Evolutionary conservation across 1,140 invertebrate genomes (phyloP), one percentile per base, ranked within the genome.

Genomic region (Drosophila tristis): DNA sequence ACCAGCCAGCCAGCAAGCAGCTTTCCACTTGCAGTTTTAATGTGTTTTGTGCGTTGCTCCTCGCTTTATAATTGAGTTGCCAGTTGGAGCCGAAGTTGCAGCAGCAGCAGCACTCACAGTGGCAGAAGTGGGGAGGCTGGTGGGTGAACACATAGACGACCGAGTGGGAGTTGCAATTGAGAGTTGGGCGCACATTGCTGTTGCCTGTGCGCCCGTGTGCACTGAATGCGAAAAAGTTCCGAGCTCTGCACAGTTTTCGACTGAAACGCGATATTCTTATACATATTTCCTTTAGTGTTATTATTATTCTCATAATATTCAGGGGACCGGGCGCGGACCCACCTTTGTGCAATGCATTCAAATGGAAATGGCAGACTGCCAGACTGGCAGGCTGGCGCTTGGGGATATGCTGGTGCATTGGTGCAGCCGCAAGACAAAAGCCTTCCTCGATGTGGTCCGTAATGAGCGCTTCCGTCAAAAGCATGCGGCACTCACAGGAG

Each of bases 31-130:
- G 84, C 84, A 80, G 61, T 87, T 89, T 89, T 89, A 89, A 89
- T 89, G 84, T 84, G 80, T 90, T 89, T 84, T 84, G 81, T 89
- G 84, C 84, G 85, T 89, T 89, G 73, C 54, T 81, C 50, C 78
- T 61, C 65, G 70, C 55, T 78, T 87, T 89, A 90, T 90, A 89
- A 89, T 89, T 89, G 79, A 89, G 84, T 78, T 89, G 84, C 67
- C 67, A 72, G 79, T 65, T 79, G 75, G 56, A 78, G 63, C 53
- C 20, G 53, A 29, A 80, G 67, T 61, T 72, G 55, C 42, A 42
- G 49, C 63, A 53, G 70, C 59, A 44, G 47, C 68, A 50, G 42
- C 50, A 39, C 35, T 13, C 11, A 39, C 11, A 29, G 20, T 13
- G 35, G 35, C 35, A 39, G 35, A 5, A 25, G 23, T 25, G 23